phyloP scores from a whole-genome alignment of 2,113 vertebrate species.

The Acanthochromis polyacanthus region DNA sequence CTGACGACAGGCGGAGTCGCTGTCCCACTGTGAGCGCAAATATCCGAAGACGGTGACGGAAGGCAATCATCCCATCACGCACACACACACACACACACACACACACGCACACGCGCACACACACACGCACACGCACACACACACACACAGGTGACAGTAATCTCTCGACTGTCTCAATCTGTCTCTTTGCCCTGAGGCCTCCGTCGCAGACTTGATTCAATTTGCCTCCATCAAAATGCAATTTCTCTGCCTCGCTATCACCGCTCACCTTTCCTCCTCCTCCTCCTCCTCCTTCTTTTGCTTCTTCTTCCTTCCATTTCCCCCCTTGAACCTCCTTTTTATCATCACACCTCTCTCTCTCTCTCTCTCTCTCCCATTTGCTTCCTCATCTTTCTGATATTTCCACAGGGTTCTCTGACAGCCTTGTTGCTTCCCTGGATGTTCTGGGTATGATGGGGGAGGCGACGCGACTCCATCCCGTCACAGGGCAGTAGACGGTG shows the following conservation, averaged over 20 bases:
- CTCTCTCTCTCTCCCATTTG: slow-evolving; percentile 12
- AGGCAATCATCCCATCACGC: slow-evolving; percentile 42
- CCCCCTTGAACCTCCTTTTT: slow-evolving; percentile 27
- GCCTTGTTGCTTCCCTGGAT: background rate
- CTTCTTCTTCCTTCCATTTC: background rate
- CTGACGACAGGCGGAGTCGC: slow-evolving; percentile 17
- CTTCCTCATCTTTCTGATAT: slow-evolving; percentile 41
- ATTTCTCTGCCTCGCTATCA: slow-evolving; percentile 58
- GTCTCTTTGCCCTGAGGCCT: slow-evolving; percentile 57
- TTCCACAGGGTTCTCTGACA: slow-evolving; percentile 20
- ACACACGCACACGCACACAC: slow-evolving; percentile 28
- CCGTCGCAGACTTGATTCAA: slow-evolving; percentile 63
- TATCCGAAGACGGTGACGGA: slow-evolving; percentile 35
- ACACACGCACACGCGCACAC: slow-evolving; percentile 36
- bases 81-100: slow-evolving; percentile 22
- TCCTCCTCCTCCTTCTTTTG: background rate
- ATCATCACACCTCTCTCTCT: slow-evolving; percentile 20
- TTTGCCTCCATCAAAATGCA: slow-evolving; percentile 77
- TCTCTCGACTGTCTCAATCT: slow-evolving; percentile 67
- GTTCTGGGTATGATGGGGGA: background rate
- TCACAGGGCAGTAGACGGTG: background rate
- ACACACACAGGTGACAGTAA: slow-evolving; percentile 45
- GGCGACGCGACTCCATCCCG: background rate
- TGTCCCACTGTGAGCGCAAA: slow-evolving; percentile 36
- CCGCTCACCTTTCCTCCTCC: slow-evolving; percentile 17